Evolutionary conservation across 2,797 vertebrate species (phyloP), one percentile per base, ranked within the genome.

Genomic region (Hapalemur alaotrensis): DNA sequence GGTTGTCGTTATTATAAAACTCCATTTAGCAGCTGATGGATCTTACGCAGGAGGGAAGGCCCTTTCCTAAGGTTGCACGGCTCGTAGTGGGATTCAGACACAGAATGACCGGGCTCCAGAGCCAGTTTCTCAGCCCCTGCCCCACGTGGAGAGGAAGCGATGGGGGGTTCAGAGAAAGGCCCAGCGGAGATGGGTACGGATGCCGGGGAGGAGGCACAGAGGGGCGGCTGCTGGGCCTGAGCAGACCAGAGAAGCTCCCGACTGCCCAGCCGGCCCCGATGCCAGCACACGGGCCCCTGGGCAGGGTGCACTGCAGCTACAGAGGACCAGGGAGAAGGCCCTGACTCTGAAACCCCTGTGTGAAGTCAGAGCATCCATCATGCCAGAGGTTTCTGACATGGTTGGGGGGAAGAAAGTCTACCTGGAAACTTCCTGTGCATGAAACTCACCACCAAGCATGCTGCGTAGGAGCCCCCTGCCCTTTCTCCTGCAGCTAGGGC

Each of bases 251-350:
- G 22, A 69, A 50, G 28, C 43, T 46, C 28, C 35, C 3, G 0
- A 13, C 17, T 28, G 13, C 32, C 76, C n/a, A 14, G n/a, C 25
- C 2, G 13, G 63, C 46, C 38, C 30, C 0, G 46, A 65, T 9
- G 38, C 38, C 28, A 48, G 46, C 2, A 10, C 48, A 23, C 0
- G 23, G 52, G n/a, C 13, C 17, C 4, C 1, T 2, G 46, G 32
- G 23, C 54, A 73, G 41, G 32, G 1, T 3, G 13, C 28, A 30
- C 3, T 7, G 12, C 1, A 22, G 81, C 14, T 28, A 35, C 59
- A 17, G 28, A 8, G 32, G 6, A 18, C 41, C 5, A 61, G n/a
- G 61, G 48, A n/a, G 63, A 59, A 83, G n/a, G 32, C 15, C 63
- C 20, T 13, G n/a, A 54, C 15, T 57, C 20, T 13, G n/a, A 54